phyloP scores from a whole-genome alignment of 1,140 invertebrate genomes.

The Drosophila arizonae region DNA sequence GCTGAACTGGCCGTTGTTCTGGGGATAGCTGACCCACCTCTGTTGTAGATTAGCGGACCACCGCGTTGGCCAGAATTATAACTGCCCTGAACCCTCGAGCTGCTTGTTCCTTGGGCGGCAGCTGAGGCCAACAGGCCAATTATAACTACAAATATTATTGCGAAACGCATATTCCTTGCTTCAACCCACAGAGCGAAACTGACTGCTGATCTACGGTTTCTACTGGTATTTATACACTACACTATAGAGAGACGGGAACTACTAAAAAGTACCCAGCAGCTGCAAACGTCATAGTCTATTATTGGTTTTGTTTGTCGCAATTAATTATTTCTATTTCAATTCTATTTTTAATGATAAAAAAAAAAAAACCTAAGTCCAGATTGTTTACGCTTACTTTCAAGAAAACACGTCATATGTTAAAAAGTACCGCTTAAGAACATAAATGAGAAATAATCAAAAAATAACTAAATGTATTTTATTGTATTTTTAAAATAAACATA shows the following conservation, averaged over 20 bases:
- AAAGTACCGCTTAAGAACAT: not conserved
- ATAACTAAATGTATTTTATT: not conserved
- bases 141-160: conserved; percentile 13
- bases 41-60: not conserved
- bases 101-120: not conserved
- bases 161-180: conserved; percentile 13
- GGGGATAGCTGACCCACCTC: not conserved
- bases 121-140: conserved; percentile 14
- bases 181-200: not conserved
- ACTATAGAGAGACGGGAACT: not conserved
- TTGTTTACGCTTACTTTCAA: not conserved
- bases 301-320: not conserved
- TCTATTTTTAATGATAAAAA: not conserved
- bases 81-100: not conserved
- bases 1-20: not conserved
- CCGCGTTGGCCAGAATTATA: not conserved
- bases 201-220: not conserved
- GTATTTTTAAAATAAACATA: not conserved
- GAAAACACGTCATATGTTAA: not conserved
- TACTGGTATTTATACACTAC: conserved; percentile 4
- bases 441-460: not conserved
- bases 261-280: conserved; percentile 12
- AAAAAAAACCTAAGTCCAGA: not conserved
- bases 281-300: conserved; percentile 5
- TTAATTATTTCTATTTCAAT: not conserved